Evolutionary conservation across 37 sponge, comb jelly and placozoan genomes (phyloP), one percentile per base, ranked within the genome.

Genomic region (Ephydatia muelleri): DNA sequence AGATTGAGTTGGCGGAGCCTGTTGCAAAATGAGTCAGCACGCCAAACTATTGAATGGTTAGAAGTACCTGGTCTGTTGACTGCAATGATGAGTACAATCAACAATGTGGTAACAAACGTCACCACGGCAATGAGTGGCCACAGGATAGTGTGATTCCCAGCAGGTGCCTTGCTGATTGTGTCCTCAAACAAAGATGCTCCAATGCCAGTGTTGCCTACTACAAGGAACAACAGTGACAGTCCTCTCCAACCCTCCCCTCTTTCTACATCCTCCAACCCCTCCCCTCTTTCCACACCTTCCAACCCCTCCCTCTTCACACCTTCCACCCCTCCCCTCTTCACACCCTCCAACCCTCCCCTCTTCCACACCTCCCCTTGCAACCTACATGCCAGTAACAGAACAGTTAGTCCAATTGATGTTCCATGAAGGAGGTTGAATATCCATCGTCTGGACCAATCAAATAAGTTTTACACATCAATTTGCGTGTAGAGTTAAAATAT

Each of bases 361-460:
- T n/a, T n/a, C n/a, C n/a, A n/a, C n/a, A 72, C 14, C 14, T 11
- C 14, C 40, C 49, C n/a, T n/a, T 1, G 16, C 19, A 57, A 57
- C 57, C 1, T 57, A 57, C 57, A 57, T 14, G 57, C 57, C 19
- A 57, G 16, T 57, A 57, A 57, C 16, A 57, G 12, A 57, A 14
- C 57, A 19, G 16, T 4, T 14, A 57, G 57, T 16, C 57, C 57
- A 71, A 32, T 71, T 1, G 72, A 35, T 22, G 72, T 71, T 25
- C 72, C 72, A 13, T 35, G 72, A 32, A 71, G 72, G 1, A 71
- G 32, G 33, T 71, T 79, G 31, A 28, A 28, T 43, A 27, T 79
- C 28, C 57, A 79, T 33, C 39, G 27, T n/a, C 79, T 43, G 38
- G n/a, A n/a, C n/a, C n/a, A n/a, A n/a, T n/a, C n/a, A n/a, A n/a